phyloP scores from a whole-genome alignment of 2,113 vertebrate species.

The Alces alces region DNA sequence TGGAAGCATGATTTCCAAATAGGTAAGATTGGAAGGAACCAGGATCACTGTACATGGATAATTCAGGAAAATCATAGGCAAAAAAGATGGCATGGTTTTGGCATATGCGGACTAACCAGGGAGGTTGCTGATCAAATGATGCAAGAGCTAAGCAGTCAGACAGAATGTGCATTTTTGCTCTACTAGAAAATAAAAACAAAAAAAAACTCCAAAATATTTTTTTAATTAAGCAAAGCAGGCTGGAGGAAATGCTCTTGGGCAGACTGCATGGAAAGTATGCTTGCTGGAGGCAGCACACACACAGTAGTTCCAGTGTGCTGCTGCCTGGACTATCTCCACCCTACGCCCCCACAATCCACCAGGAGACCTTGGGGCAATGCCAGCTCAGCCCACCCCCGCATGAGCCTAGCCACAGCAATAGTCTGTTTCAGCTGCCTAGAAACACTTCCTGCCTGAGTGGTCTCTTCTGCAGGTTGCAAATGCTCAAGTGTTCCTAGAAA shows the following conservation, averaged over 20 bases:
- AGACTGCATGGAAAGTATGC: conserved; percentile 59
- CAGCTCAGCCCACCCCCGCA: not conserved
- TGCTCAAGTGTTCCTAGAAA: conserved; percentile 9
- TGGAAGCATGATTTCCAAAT: not conserved
- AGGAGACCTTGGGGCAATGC: conserved; percentile 31
- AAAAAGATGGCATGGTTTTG: not conserved
- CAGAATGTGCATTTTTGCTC: conserved; percentile 40
- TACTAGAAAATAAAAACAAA: not conserved
- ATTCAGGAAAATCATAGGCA: not conserved
- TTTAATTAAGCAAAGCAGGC: conserved; percentile 19
- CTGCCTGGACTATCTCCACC: conserved; percentile 50
- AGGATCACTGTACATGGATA: not conserved
- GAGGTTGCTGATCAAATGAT: not conserved
- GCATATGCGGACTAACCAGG: not conserved
- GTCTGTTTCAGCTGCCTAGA: conserved; percentile 36
- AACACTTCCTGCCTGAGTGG: not conserved
- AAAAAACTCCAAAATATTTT: conserved; percentile 18
- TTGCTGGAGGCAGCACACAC: conserved; percentile 52
- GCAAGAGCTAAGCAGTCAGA: not conserved
- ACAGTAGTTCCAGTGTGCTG: conserved; percentile 50
- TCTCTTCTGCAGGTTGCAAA: not conserved
- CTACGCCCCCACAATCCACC: not conserved
- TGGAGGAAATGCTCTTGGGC: conserved; percentile 55
- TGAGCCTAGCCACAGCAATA: not conserved
- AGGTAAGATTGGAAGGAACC: conserved; percentile 4